Percentiles rank a stretch among this genome's conserved stretches.
These are phyloP conservation scores for Acipenser transmontanus DNA, from an alignment of 2,797 vertebrate species.

Conservation along the genomic window DNA sequence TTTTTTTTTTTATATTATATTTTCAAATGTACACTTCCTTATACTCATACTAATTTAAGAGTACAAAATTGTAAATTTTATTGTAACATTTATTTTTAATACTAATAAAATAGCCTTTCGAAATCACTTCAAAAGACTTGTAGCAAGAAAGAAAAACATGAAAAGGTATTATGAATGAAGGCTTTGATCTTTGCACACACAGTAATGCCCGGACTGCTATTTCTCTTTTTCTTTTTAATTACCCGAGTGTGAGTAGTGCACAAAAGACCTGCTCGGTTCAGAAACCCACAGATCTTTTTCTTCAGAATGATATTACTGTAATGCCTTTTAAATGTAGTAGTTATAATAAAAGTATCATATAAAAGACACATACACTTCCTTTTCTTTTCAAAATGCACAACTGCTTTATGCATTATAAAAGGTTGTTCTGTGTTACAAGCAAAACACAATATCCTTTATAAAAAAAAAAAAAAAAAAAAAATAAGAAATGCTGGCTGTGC, in stretches of 20 bases:
- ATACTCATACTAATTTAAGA: too few relatives aligned
- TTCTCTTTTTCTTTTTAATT: slow-evolving; percentile 1
- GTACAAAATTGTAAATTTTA: too few relatives aligned
- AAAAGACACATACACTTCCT: slow-evolving; percentile 11
- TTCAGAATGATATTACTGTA: slow-evolving; percentile 13
- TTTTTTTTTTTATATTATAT: too few relatives aligned
- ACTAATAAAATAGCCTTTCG: too few relatives aligned
- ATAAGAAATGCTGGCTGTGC: too few relatives aligned
- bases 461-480: too few relatives aligned
- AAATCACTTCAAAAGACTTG: background rate
- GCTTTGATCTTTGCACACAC: slow-evolving; percentile 13
- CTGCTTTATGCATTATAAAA: background rate
- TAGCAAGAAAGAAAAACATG: slow-evolving; percentile 19
- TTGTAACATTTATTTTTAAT: too few relatives aligned
- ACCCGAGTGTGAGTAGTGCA: slow-evolving; percentile 9
- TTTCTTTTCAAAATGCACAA: background rate
- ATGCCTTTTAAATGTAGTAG: slow-evolving; percentile 8
- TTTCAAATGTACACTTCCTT: too few relatives aligned
- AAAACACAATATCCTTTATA: background rate
- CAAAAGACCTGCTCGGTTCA: background rate
- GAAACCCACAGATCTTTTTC: background rate
- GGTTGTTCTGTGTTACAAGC: slow-evolving; percentile 2
- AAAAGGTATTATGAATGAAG: slow-evolving; percentile 19
- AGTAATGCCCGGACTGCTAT: background rate
- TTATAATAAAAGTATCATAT: slow-evolving; percentile 9